A percentile compares a stretch with the other conserved stretches of the same genome.
Evolutionary conservation across 1,140 invertebrate genomes (phyloP).

Genomic region (Papilio xuthus): DNA sequence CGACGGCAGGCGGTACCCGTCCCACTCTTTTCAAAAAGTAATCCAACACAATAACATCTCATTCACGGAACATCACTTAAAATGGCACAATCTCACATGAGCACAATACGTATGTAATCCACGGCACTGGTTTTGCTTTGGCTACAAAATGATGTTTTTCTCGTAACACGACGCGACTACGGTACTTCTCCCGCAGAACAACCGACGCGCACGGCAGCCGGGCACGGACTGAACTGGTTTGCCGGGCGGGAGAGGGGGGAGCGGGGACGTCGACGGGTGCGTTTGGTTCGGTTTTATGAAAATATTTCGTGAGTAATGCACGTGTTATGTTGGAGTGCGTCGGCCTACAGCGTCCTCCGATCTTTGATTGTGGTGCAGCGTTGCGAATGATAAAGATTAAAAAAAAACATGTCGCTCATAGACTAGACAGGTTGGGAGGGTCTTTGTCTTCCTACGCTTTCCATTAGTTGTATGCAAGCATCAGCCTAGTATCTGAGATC

Average conservation of each 20-base stretch:
- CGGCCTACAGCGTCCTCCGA: conserved; percentile 73
- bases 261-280: conserved; percentile 63
- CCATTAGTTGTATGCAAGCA: conserved; percentile 49
- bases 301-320: conserved; percentile 82
- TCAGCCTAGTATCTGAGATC: conserved; percentile 63
- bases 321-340: conserved; percentile 78
- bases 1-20: conserved; percentile 67
- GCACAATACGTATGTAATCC: conserved; percentile 66
- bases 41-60: conserved; percentile 72
- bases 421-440: conserved; percentile 46
- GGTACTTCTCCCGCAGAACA: conserved; percentile 44
- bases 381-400: conserved; percentile 57
- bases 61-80: conserved; percentile 72
- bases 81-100: conserved; percentile 75
- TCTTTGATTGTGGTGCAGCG: conserved; percentile 72
- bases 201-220: conserved; percentile 75
- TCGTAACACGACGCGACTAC: conserved; percentile 71
- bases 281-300: conserved; percentile 80
- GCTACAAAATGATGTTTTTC: conserved; percentile 72
- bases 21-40: conserved; percentile 72
- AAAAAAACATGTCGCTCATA: conserved; percentile 49
- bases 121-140: conserved; percentile 74
- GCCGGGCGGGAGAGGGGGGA: conserved; percentile 53
- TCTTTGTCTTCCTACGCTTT: conserved; percentile 63
- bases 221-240: conserved; percentile 80